These are phyloP conservation scores for Pharmacophagus antenor DNA, from an alignment of 2,888 invertebrate species.

Conservation along the genomic window DNA sequence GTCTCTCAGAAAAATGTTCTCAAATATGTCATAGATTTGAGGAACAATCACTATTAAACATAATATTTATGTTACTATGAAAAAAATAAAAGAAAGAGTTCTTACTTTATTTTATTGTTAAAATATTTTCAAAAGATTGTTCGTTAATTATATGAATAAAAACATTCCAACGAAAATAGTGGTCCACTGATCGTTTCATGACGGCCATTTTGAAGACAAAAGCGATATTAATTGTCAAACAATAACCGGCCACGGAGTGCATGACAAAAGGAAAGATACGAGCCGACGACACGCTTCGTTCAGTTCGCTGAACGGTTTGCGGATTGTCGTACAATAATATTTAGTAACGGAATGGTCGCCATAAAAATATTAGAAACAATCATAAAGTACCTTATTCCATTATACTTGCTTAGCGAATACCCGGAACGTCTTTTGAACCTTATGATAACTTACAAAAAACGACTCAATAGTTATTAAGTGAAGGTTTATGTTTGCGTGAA, in stretches of 20 bases:
- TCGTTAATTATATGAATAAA: background rate
- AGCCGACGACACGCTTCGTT: constrained; percentile 34
- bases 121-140: background rate
- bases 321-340: constrained; percentile 38
- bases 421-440: background rate
- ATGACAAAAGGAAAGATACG: constrained; percentile 8
- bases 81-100: background rate
- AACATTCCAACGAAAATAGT: too few species aligned
- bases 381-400: constrained; percentile 36
- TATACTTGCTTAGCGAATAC: constrained; percentile 8
- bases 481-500: constrained; percentile 17
- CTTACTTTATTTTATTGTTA: background rate
- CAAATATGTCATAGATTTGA: too few species aligned
- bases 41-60: too few species aligned
- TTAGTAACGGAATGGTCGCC: constrained; percentile 41
- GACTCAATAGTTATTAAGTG: background rate
- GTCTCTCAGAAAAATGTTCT: too few species aligned
- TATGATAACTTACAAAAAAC: background rate
- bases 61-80: background rate
- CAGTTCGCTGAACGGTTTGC: constrained; percentile 37
- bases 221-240: constrained; percentile 18
- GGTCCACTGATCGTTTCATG: background rate
- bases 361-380: constrained; percentile 45
- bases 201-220: constrained; percentile 7
- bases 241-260: constrained; percentile 20